Conservation (phyloP, 2,888 invertebrate genomes). For the Drosophila anomalata region DNA sequence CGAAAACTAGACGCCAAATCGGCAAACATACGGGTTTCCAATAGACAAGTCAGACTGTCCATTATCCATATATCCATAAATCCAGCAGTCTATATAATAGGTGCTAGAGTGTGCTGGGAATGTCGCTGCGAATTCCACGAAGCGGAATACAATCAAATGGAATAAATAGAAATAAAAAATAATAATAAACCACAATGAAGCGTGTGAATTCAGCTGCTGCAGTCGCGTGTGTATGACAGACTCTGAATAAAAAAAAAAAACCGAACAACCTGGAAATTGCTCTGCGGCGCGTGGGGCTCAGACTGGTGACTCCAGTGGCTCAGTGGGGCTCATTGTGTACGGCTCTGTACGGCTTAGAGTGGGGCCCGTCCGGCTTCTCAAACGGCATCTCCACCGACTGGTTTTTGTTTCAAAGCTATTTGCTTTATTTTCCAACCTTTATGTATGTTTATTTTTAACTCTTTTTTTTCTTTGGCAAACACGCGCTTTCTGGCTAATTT, state of each 20-base stretch:
- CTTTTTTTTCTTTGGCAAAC: conserved; percentile 54
- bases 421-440: conserved; percentile 47
- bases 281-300: conserved; percentile 68
- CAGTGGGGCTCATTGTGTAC: conserved; percentile 1
- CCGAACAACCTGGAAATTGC: conserved; percentile 62
- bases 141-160: conserved; percentile 43
- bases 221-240: conserved; percentile 74
- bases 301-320: conserved; percentile 31
- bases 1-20: neutral
- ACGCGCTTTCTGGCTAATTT: conserved; percentile 61
- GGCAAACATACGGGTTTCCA: conserved; percentile 14
- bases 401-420: conserved; percentile 49
- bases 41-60: conserved; percentile 40
- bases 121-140: conserved; percentile 71
- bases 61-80: conserved; percentile 45
- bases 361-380: conserved; percentile 33
- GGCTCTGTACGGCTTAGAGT: conserved; percentile 50
- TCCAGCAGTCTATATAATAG: conserved; percentile 17
- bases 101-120: conserved; percentile 64
- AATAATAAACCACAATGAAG: conserved; percentile 60
- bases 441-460: conserved; percentile 47
- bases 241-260: conserved; percentile 61
- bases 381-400: conserved; percentile 34
- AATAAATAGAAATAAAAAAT: conserved; percentile 29
- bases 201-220: conserved; percentile 76